These are phyloP conservation scores for Allolobophora icterica DNA, from an alignment of 2,888 invertebrate genomes.

Conservation along the genomic window DNA sequence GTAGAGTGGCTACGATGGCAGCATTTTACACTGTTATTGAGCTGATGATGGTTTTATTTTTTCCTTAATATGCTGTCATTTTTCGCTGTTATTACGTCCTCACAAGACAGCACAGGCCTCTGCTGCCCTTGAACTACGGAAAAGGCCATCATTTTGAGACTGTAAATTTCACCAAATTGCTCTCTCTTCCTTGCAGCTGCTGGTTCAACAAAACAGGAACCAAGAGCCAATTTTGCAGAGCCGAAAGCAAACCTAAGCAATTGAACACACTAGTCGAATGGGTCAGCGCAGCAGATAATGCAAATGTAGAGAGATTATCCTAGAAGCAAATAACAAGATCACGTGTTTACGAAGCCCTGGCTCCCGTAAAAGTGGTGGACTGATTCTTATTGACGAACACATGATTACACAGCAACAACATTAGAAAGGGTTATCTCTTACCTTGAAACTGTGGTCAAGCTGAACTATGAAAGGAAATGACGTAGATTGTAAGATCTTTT, in stretches of 20 bases:
- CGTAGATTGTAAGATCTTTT: constrained; percentile 69
- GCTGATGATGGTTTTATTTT: not conserved
- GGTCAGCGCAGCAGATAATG: not conserved
- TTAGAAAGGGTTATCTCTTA: not conserved
- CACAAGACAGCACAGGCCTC: not conserved
- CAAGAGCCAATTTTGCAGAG: not conserved
- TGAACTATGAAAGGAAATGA: constrained; percentile 33
- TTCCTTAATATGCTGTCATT: not conserved
- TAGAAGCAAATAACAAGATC: not conserved
- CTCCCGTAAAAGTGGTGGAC: not conserved
- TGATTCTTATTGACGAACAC: not conserved
- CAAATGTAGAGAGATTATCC: not conserved
- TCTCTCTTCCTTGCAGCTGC: not conserved
- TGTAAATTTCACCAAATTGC: not conserved
- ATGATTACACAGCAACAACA: not conserved
- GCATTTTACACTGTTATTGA: not conserved
- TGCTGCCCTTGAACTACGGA: not conserved
- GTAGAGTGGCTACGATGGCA: not conserved
- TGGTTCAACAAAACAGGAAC: not conserved
- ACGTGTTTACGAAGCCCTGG: not conserved
- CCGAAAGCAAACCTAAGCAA: not conserved
- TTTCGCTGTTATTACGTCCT: not conserved
- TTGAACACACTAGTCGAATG: not conserved
- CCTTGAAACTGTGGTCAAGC: constrained; percentile 32
- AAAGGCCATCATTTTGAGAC: not conserved